These are phyloP conservation scores for Sisyra nigra DNA, from an alignment of 2,888 invertebrate genomes.

Conservation along the genomic window DNA sequence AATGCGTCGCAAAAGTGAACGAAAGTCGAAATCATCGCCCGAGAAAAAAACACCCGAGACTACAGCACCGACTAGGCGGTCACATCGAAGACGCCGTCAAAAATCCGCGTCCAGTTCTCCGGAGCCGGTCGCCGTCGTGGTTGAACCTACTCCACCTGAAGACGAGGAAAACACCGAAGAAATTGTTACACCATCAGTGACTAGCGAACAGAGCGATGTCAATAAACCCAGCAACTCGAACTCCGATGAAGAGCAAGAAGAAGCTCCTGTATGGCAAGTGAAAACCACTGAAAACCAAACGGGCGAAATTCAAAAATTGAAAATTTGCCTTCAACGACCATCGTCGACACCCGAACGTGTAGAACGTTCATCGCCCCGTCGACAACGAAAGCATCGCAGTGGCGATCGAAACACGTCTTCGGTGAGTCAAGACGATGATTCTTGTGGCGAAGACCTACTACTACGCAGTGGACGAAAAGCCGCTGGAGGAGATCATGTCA, in stretches of 20 bases:
- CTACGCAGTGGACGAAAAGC: constrained; percentile 24
- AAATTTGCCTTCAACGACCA: constrained; percentile 43
- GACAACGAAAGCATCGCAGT: constrained; percentile 32
- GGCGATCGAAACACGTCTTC: constrained; percentile 16
- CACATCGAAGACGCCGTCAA: constrained; percentile 28
- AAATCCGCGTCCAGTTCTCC: constrained; percentile 28
- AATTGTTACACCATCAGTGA: constrained; percentile 9
- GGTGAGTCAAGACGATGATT: constrained; percentile 31
- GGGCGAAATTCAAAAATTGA: constrained; percentile 46
- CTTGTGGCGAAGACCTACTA: constrained; percentile 26
- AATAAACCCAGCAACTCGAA: constrained; percentile 11
- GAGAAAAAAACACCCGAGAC: constrained; percentile 35
- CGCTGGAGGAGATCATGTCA: constrained; percentile 18
- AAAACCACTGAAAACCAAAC: constrained; percentile 31
- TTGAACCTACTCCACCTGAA: constrained; percentile 11
- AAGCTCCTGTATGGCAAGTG: constrained; percentile 37
- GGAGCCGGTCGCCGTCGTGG: constrained; percentile 19
- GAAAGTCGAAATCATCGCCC: constrained; percentile 46
- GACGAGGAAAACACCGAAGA: constrained; percentile 11
- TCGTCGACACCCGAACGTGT: constrained; percentile 35
- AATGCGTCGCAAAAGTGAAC: constrained; percentile 63
- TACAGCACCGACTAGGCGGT: constrained; percentile 25
- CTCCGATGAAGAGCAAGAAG: constrained; percentile 19
- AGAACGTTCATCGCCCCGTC: constrained; percentile 31
- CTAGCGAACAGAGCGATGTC: constrained; percentile 1